Percentiles rank a stretch among this genome's conserved stretches.
phyloP scores from a whole-genome alignment of 2,797 vertebrate genomes.

The Euthynnus affinis region DNA sequence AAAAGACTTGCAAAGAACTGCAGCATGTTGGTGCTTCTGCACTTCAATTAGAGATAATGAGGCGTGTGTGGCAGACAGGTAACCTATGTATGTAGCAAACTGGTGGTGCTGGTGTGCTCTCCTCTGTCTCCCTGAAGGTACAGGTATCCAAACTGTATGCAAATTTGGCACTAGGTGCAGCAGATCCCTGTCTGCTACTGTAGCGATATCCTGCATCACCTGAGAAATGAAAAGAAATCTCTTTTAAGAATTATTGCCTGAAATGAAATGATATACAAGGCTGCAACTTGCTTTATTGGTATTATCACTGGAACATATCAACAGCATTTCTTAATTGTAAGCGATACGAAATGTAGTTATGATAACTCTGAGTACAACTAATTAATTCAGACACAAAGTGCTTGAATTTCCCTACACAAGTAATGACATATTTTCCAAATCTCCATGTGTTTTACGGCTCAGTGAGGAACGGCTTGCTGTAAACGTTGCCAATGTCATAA shows the following conservation, averaged over 20 bases:
- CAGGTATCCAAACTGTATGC: conserved; percentile 16
- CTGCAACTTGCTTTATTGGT: not conserved
- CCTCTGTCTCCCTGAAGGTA: not conserved
- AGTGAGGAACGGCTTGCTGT: conserved; percentile 21
- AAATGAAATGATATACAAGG: not conserved
- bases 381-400: conserved; percentile 26
- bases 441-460: conserved; percentile 52
- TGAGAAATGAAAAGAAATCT: too few species aligned
- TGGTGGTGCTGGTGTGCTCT: conserved; percentile 14
- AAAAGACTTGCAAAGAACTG: conserved; percentile 26
- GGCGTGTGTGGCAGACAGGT: conserved; percentile 15
- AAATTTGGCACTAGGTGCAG: conserved; percentile 15
- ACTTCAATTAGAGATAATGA: conserved; percentile 6
- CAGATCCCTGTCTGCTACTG: not conserved
- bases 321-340: conserved; percentile 9
- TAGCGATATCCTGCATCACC: too few species aligned
- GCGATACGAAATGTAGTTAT: conserved; percentile 22
- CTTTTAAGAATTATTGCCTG: conserved; percentile 1
- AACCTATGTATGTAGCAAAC: conserved; percentile 20
- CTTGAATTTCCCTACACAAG: conserved; percentile 51
- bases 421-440: conserved; percentile 57
- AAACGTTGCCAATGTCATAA: conserved; percentile 56
- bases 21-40: conserved; percentile 9
- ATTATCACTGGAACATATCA: conserved; percentile 2
- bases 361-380: conserved; percentile 6